Evolutionary conservation across 2,113 vertebrate genomes (phyloP).

Genomic region (Ameiurus melas): DNA sequence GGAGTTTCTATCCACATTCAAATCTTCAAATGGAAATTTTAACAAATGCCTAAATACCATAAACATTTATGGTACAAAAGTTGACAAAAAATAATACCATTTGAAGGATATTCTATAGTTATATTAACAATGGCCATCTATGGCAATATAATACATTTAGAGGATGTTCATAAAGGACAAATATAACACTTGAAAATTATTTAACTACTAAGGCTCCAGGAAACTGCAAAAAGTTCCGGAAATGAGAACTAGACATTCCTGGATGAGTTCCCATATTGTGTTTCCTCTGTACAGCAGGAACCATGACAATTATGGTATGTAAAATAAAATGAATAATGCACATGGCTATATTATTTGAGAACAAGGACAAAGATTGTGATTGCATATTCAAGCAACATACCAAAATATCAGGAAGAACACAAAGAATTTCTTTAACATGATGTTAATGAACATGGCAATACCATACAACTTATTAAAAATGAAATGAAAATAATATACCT

Average conservation of each 20-base stretch:
- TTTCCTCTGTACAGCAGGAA: background rate
- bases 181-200: background rate
- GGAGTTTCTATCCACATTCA: background rate
- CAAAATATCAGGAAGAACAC: too few species aligned
- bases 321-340: background rate
- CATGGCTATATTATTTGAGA: background rate
- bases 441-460: background rate
- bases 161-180: background rate
- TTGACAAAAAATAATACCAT: background rate
- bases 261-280: background rate
- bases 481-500: background rate
- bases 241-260: background rate
- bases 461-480: background rate
- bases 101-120: background rate
- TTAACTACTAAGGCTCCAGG: background rate
- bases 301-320: background rate
- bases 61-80: background rate
- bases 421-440: too few species aligned
- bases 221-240: background rate
- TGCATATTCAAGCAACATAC: too few species aligned
- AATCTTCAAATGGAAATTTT: background rate
- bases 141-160: background rate
- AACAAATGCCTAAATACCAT: too few species aligned
- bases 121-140: background rate
- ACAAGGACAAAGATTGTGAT: background rate